phyloP scores from a whole-genome alignment of 2,797 vertebrate genomes.

The Sarcoramphus papa region DNA sequence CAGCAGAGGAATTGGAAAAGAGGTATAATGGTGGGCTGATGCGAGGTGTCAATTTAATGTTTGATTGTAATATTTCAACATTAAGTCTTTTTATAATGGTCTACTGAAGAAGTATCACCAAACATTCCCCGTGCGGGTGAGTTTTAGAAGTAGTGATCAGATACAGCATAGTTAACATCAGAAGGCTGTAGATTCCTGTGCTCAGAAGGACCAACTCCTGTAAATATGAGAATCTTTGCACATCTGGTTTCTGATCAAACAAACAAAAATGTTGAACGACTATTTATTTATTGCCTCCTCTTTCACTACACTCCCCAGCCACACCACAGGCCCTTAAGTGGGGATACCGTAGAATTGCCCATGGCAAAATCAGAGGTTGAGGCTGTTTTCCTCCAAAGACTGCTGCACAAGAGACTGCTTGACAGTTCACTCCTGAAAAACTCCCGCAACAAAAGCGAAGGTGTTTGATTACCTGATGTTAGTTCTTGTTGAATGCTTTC shows the following conservation, averaged over 20 bases:
- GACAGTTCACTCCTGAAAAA: background rate
- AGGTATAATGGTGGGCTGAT: background rate
- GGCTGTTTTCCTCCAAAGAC: background rate
- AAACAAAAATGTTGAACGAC: background rate
- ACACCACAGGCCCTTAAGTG: background rate
- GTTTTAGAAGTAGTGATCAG: background rate
- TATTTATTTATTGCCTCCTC: background rate
- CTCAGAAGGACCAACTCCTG: background rate
- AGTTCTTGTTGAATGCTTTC: background rate
- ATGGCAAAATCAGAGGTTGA: background rate
- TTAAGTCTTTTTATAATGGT: background rate
- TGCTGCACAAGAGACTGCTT: background rate
- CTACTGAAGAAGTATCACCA: background rate
- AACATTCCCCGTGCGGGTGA: background rate
- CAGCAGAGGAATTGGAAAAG: conserved; percentile 37
- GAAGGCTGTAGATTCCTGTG: background rate
- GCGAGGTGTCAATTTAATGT: background rate
- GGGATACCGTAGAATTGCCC: background rate
- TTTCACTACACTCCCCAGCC: background rate
- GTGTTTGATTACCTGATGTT: background rate
- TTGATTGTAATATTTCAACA: background rate
- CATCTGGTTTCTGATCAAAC: background rate
- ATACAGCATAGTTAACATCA: background rate
- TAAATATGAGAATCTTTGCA: background rate
- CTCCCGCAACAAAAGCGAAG: background rate